phyloP scores from a whole-genome alignment of 2,113 vertebrate genomes.

The Amphiprion percula region DNA sequence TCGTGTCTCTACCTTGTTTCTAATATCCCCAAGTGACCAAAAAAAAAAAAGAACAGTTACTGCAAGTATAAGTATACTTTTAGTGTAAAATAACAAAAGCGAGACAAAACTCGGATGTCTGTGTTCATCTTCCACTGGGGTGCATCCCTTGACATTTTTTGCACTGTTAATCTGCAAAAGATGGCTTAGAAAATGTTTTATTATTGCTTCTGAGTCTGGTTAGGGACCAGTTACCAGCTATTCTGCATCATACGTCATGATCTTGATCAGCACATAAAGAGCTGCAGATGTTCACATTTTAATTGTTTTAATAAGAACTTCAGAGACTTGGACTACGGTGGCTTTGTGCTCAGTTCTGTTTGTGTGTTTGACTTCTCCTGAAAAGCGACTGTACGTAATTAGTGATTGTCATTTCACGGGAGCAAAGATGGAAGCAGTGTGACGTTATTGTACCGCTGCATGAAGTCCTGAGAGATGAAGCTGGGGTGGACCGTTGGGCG shows the following conservation, averaged over 20 bases:
- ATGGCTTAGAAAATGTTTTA: too few relatives aligned
- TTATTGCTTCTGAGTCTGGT: too few relatives aligned
- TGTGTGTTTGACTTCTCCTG: background rate
- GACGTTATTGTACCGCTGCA: constrained; percentile 34
- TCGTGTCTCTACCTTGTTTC: too few relatives aligned
- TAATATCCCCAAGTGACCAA: too few relatives aligned
- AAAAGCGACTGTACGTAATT: constrained; percentile 4
- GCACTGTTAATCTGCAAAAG: too few relatives aligned
- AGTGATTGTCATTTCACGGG: constrained; percentile 14
- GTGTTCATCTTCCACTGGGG: too few relatives aligned
- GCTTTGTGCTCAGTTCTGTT: constrained; percentile 1
- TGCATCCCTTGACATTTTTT: too few relatives aligned
- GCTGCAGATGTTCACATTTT: too few relatives aligned
- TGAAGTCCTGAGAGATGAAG: background rate
- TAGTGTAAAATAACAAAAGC: too few relatives aligned
- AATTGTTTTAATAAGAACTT: background rate
- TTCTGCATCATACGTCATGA: background rate
- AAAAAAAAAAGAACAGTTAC: too few relatives aligned
- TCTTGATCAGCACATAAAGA: background rate
- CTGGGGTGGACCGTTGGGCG: constrained; percentile 15
- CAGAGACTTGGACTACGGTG: background rate
- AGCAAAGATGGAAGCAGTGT: constrained; percentile 16
- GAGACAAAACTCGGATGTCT: too few relatives aligned
- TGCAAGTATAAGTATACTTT: too few relatives aligned
- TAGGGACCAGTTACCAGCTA: background rate